Conservation (phyloP, 1,140 invertebrate genomes). For the Papilio dardanus region DNA sequence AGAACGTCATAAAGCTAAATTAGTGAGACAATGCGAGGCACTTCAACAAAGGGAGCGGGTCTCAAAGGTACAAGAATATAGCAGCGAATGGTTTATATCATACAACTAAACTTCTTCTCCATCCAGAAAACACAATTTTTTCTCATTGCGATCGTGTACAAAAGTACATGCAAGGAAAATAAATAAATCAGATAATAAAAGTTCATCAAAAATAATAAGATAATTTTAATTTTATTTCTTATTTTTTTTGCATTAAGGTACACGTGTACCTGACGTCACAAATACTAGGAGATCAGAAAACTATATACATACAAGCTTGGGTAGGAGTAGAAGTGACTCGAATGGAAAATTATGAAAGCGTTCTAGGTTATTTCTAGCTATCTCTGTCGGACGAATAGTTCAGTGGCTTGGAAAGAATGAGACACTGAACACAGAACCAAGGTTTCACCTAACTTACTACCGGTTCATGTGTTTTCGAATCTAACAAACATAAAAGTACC, state of each 20-base stretch:
- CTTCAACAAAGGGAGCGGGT: neutral
- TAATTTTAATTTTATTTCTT: no score
- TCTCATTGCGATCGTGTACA: no score
- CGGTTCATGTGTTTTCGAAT: neutral
- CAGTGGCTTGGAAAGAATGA: neutral
- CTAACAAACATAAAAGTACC: neutral
- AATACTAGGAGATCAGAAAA: slow-evolving; percentile 12
- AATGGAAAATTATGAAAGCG: neutral
- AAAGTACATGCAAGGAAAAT: no score
- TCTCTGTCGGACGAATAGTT: neutral
- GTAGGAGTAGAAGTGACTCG: neutral
- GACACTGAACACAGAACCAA: neutral
- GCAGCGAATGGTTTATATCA: neutral
- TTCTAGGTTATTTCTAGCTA: neutral
- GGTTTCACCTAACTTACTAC: no score
- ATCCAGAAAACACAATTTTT: no score
- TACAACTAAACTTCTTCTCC: no score
- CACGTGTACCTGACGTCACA: slow-evolving; percentile 7
- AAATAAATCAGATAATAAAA: no score
- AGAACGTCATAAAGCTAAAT: neutral
- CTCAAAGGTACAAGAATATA: neutral
- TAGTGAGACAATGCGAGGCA: neutral
- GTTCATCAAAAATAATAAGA: no score
- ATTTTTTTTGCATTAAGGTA: neutral
- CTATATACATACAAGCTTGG: neutral